Conservation (phyloP, 2,888 invertebrate species). For the Drosophila suboccidentalis region DNA sequence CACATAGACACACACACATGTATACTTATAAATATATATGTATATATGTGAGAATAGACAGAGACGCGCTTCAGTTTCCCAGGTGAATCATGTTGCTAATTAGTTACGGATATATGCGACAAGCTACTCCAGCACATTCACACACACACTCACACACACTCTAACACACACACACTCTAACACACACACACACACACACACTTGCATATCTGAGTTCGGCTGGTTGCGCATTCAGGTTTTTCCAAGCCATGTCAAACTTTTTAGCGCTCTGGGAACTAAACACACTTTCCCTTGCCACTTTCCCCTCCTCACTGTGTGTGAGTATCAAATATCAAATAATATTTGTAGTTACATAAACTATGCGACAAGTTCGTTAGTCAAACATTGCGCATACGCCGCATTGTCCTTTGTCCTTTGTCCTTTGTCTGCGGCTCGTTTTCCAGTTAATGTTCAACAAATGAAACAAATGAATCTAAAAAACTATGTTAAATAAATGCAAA, state of each 20-base stretch:
- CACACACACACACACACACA: constrained; percentile 25
- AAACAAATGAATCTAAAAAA: constrained; percentile 4
- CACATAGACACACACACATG: not conserved
- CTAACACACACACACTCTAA: constrained; percentile 23
- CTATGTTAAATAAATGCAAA: not conserved
- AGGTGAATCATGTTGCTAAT: constrained; percentile 78
- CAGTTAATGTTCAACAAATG: not conserved
- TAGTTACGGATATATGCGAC: constrained; percentile 75
- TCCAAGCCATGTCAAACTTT: constrained; percentile 54
- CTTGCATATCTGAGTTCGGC: constrained; percentile 8
- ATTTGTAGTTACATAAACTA: constrained; percentile 59
- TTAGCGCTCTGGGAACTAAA: constrained; percentile 56
- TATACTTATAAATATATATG: not conserved
- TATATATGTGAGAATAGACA: not conserved
- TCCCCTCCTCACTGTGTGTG: constrained; percentile 5
- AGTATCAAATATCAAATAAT: constrained; percentile 64
- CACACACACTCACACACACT: constrained; percentile 6
- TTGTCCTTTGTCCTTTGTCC: constrained; percentile 13
- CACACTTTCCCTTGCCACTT: constrained; percentile 4
- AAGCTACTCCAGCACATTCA: constrained; percentile 33
- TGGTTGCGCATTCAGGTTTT: constrained; percentile 56
- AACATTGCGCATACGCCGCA: constrained; percentile 64
- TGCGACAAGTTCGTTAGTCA: constrained; percentile 50
- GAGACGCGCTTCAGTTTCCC: constrained; percentile 46
- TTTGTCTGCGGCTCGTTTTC: not conserved